These are phyloP conservation scores for Colistium nudipinnis DNA, from an alignment of 2,113 vertebrate genomes.

Conservation along the genomic window DNA sequence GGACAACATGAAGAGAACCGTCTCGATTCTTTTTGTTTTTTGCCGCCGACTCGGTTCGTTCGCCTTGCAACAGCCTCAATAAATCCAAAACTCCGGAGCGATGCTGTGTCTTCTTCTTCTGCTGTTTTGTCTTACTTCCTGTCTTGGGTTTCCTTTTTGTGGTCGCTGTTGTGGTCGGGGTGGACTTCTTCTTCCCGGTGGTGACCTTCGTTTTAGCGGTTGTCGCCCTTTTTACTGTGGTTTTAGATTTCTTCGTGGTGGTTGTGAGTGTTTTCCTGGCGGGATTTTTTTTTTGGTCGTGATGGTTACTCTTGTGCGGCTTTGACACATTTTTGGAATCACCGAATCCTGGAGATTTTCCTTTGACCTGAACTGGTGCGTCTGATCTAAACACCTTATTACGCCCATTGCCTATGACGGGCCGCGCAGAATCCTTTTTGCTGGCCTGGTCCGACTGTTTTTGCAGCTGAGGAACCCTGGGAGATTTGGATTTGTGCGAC, in stretches of 20 bases:
- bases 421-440: slow-evolving; percentile 30
- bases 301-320: slow-evolving; percentile 34
- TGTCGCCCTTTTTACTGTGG: slow-evolving; percentile 12
- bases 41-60: slow-evolving; percentile 24
- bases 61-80: slow-evolving; percentile 64
- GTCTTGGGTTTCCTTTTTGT: slow-evolving; percentile 25
- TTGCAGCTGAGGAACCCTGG: slow-evolving; percentile 21
- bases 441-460: slow-evolving; percentile 37
- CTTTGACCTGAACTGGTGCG: slow-evolving; percentile 27
- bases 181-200: slow-evolving; percentile 20
- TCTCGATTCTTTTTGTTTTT: slow-evolving; percentile 48
- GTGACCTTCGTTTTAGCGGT: slow-evolving; percentile 16
- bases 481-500: slow-evolving; percentile 43
- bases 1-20: slow-evolving; percentile 74
- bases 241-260: slow-evolving; percentile 21
- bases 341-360: background rate
- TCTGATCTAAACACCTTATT: slow-evolving; percentile 47
- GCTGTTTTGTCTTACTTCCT: slow-evolving; percentile 38
- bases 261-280: background rate
- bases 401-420: slow-evolving; percentile 9
- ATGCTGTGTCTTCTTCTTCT: slow-evolving; percentile 44
- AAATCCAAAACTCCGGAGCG: slow-evolving; percentile 66
- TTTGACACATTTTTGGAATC: slow-evolving; percentile 36
- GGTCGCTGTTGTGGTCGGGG: background rate
- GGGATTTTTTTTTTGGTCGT: slow-evolving; percentile 16